phyloP scores from a whole-genome alignment of 2,113 vertebrate genomes.

The Callionymus lyra region DNA sequence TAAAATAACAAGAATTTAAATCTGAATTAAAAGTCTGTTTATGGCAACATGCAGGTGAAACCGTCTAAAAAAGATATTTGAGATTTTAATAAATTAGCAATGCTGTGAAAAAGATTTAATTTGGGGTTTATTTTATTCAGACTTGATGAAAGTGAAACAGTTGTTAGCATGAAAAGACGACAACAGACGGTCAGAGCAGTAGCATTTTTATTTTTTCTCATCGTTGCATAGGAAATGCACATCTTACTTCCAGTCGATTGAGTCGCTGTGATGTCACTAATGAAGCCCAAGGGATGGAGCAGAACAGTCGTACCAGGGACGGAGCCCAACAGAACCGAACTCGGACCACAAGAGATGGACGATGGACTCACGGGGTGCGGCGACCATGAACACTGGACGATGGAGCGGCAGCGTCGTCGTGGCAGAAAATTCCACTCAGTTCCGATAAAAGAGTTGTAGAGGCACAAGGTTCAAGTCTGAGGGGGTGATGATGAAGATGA shows the following conservation, averaged over 20 bases:
- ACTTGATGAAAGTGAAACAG: too few relatives aligned
- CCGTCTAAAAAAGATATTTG: too few relatives aligned
- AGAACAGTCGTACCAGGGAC: constrained; percentile 12
- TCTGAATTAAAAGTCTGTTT: constrained; percentile 86
- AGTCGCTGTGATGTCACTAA: constrained; percentile 89
- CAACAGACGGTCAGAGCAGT: constrained; percentile 71
- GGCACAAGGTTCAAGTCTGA: constrained; percentile 79
- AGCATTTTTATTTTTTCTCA: constrained; percentile 88
- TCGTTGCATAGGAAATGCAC: constrained; percentile 99
- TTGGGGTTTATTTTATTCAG: too few relatives aligned
- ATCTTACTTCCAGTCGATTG: constrained; percentile 96
- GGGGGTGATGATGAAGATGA: constrained; percentile 26
- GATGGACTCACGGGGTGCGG: constrained; percentile 30
- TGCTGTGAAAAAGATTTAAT: constrained; percentile 51
- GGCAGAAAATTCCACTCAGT: constrained; percentile 59
- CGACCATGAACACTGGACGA: constrained; percentile 50
- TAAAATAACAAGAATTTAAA: too few relatives aligned
- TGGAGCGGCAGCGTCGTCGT: neutral
- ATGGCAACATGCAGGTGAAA: constrained; percentile 70
- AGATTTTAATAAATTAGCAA: constrained; percentile 60
- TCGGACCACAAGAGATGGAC: constrained; percentile 60
- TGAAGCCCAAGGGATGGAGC: constrained; percentile 79
- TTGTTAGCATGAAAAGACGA: neutral
- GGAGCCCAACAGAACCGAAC: neutral
- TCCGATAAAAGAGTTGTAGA: constrained; percentile 85